phyloP scores from a whole-genome alignment of 2,888 invertebrate species.

The Parascotia fuliginaria region DNA sequence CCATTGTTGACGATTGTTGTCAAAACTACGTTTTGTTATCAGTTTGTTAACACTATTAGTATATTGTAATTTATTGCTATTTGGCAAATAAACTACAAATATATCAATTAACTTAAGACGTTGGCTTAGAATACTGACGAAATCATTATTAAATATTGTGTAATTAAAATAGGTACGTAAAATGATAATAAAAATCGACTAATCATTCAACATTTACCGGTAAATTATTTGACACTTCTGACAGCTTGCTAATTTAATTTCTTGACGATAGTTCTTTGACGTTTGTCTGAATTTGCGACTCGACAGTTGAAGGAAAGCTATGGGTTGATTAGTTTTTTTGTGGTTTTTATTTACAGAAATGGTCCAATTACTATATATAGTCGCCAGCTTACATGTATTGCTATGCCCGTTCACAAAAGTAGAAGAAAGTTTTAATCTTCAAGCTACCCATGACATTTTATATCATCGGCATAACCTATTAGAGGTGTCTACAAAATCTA shows the following conservation, averaged over 20 bases:
- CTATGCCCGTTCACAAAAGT: constrained; percentile 99
- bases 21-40: constrained; percentile 75
- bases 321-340: constrained; percentile 62
- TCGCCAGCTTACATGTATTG: constrained; percentile 92
- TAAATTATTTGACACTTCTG: constrained; percentile 5
- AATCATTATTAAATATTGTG: too few relatives aligned
- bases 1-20: constrained; percentile 85
- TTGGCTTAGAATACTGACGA: too few relatives aligned
- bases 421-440: constrained; percentile 99
- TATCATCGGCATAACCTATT: constrained; percentile 94
- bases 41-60: constrained; percentile 11
- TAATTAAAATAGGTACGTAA: too few relatives aligned
- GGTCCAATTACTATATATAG: constrained; percentile 90
- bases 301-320: constrained; percentile 36
- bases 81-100: too few relatives aligned
- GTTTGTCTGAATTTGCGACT: constrained; percentile 19
- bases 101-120: too few relatives aligned
- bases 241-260: too few relatives aligned
- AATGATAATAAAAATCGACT: too few relatives aligned
- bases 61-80: constrained; percentile 15
- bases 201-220: too few relatives aligned
- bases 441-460: constrained; percentile 98
- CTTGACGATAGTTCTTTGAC: constrained; percentile 12
- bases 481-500: constrained; percentile 88
- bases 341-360: constrained; percentile 73